phyloP scores from a whole-genome alignment of 2,888 invertebrate species.

The Myopa tessellatipennis region DNA sequence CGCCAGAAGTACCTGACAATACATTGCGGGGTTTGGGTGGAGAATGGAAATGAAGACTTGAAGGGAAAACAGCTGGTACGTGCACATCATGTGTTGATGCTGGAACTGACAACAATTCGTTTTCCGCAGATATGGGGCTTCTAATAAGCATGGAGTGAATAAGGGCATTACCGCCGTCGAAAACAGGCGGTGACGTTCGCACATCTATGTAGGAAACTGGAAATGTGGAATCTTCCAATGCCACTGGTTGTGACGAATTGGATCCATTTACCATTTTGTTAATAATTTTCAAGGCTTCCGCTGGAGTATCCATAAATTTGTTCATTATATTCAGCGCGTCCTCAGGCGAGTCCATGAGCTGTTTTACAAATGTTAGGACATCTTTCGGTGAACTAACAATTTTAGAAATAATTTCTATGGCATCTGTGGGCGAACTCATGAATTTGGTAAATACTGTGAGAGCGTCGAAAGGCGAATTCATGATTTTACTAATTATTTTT shows the following conservation, averaged over 20 bases:
- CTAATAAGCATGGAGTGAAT: slow-evolving; percentile 57
- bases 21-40: slow-evolving; percentile 49
- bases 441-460: slow-evolving; percentile 68
- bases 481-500: slow-evolving; percentile 68
- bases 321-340: slow-evolving; percentile 68
- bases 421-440: slow-evolving; percentile 68
- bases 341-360: slow-evolving; percentile 68
- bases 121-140: slow-evolving; percentile 48
- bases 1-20: slow-evolving; percentile 54
- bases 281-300: slow-evolving; percentile 65
- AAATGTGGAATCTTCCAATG: slow-evolving; percentile 12
- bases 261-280: slow-evolving; percentile 65
- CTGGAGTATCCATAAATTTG: slow-evolving; percentile 67
- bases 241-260: slow-evolving; percentile 27
- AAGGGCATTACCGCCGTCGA: slow-evolving; percentile 52
- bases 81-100: slow-evolving; percentile 28
- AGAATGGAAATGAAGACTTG: slow-evolving; percentile 52
- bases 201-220: neutral
- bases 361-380: slow-evolving; percentile 66
- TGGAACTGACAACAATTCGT: slow-evolving; percentile 6
- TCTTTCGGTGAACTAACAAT: slow-evolving; percentile 67
- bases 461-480: slow-evolving; percentile 68
- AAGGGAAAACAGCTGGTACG: slow-evolving; percentile 28
- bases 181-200: neutral
- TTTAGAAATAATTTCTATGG: slow-evolving; percentile 68